Evolutionary conservation across 2,113 vertebrate genomes (phyloP).

Genomic region (Poecile atricapillus): DNA sequence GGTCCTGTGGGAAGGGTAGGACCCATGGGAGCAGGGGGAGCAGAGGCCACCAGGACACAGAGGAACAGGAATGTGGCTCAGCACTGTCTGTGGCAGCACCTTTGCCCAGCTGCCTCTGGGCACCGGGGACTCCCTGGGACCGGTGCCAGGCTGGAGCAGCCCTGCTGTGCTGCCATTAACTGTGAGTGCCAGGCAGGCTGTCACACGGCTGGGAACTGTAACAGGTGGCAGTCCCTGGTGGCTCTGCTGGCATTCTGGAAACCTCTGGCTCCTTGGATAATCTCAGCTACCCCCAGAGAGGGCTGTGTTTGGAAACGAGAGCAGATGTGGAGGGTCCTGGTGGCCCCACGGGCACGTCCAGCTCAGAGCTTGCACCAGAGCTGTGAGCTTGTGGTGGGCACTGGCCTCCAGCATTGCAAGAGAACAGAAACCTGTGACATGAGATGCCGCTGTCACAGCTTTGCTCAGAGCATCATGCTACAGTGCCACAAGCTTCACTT

Average conservation of each 20-base stretch:
- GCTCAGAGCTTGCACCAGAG: not conserved
- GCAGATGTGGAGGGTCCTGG: accelerated
- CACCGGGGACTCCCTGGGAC: not conserved
- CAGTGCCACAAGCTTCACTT: not conserved
- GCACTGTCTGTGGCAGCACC: not conserved
- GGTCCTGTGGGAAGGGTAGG: not conserved
- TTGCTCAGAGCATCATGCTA: not conserved
- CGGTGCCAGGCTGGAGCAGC: not conserved
- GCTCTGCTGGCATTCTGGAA: not conserved
- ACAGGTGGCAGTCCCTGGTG: not conserved
- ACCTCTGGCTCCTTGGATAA: not conserved
- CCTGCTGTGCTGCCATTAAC: accelerated
- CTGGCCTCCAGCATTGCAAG: accelerated
- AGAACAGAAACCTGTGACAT: not conserved
- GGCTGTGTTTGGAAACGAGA: not conserved
- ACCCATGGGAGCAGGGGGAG: not conserved
- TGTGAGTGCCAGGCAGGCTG: not conserved
- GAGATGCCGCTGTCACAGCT: not conserved
- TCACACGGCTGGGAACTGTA: accelerated
- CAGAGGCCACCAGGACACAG: not conserved
- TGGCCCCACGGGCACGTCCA: accelerated
- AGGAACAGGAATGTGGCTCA: not conserved
- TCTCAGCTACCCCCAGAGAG: not conserved
- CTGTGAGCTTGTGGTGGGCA: accelerated
- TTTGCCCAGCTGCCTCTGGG: not conserved